Evolutionary conservation across 64 coral and sea anemone species (phyloP).

Genomic region (Montipora efflorescens): DNA sequence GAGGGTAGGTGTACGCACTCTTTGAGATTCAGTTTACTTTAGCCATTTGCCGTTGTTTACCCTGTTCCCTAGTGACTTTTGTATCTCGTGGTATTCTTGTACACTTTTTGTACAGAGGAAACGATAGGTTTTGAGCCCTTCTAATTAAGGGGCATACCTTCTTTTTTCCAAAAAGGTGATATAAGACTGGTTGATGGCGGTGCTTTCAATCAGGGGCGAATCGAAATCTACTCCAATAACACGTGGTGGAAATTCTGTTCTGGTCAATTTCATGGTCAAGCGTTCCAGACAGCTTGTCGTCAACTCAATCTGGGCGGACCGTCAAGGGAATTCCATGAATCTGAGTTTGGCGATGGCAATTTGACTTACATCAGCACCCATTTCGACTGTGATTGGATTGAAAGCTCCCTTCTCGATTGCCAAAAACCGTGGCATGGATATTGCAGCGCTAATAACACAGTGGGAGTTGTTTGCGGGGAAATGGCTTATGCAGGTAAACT

Average conservation of each 20-base stretch:
- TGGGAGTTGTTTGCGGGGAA: slow-evolving; percentile 11
- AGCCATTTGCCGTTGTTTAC: too few relatives aligned
- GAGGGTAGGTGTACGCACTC: too few relatives aligned
- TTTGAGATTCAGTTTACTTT: too few relatives aligned
- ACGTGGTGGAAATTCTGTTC: slow-evolving; percentile 13
- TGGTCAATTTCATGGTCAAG: background rate
- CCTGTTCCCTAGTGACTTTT: too few relatives aligned
- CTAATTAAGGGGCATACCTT: background rate
- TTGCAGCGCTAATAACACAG: background rate
- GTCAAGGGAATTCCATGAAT: background rate
- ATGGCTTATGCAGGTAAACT: background rate
- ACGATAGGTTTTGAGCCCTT: background rate
- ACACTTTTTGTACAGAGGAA: background rate
- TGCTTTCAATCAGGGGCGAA: background rate
- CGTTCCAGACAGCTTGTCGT: background rate
- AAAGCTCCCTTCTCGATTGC: background rate
- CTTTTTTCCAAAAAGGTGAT: background rate
- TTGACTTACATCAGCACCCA: background rate
- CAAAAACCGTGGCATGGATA: background rate
- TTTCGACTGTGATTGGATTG: background rate
- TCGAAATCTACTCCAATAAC: slow-evolving; percentile 1
- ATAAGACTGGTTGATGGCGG: slow-evolving; percentile 6
- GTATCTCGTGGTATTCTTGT: too few relatives aligned
- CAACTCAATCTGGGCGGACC: background rate
- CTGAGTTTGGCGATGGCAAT: slow-evolving; percentile 22